These are phyloP conservation scores for Metalampra italica DNA, from an alignment of 2,888 invertebrate genomes.

Conservation along the genomic window DNA sequence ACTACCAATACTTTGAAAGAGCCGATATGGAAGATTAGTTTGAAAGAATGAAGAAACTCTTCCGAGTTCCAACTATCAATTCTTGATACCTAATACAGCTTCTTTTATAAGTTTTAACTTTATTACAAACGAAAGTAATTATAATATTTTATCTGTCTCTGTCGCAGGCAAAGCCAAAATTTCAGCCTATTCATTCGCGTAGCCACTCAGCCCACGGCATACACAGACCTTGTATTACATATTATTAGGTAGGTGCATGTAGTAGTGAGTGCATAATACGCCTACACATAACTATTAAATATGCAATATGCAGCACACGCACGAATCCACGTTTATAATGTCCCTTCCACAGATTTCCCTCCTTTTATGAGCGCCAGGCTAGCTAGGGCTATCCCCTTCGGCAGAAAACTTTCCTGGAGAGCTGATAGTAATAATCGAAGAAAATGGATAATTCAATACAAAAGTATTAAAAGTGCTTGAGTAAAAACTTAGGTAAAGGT, in stretches of 20 bases:
- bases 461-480: too few species aligned
- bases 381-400: background rate
- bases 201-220: conserved; percentile 4
- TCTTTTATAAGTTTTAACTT: too few species aligned
- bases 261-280: conserved; percentile 1
- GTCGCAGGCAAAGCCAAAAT: background rate
- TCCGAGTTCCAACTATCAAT: too few species aligned
- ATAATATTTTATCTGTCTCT: too few species aligned
- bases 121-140: too few species aligned
- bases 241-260: background rate
- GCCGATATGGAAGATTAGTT: too few species aligned
- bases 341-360: conserved; percentile 1
- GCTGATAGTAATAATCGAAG: too few species aligned
- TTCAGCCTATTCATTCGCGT: background rate
- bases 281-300: background rate
- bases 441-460: too few species aligned
- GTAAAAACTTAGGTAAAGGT: too few species aligned
- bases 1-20: too few species aligned
- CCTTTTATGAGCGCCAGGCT: background rate
- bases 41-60: too few species aligned
- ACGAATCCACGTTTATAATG: background rate
- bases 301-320: conserved; percentile 2
- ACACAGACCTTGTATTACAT: background rate
- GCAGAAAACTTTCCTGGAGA: background rate
- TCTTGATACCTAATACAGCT: too few species aligned